Percentiles rank a stretch among this genome's conserved stretches.
phyloP scores from a whole-genome alignment of 1,140 invertebrate species.

The Trypoxylus dichotomus region DNA sequence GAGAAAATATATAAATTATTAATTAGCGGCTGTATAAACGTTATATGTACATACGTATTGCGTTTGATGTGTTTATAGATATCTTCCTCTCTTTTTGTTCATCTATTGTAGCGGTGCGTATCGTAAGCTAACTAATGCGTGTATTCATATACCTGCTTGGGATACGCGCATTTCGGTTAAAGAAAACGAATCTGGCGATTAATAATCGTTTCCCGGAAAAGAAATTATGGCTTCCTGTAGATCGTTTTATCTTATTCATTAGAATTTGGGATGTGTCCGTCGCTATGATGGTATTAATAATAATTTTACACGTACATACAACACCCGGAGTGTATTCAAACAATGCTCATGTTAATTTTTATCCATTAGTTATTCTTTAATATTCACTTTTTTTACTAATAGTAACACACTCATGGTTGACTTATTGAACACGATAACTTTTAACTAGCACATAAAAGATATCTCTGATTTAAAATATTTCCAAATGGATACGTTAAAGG shows the following conservation, averaged over 20 bases:
- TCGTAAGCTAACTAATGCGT: not conserved
- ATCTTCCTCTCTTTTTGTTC: not conserved
- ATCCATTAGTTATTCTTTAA: not conserved
- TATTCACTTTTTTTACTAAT: too few species aligned
- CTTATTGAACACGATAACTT: too few species aligned
- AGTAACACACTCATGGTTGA: too few species aligned
- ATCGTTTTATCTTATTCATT: constrained; percentile 15
- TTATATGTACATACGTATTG: not conserved
- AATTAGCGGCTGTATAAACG: constrained; percentile 14
- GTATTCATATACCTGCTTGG: not conserved
- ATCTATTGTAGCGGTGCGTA: not conserved
- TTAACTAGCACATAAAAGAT: too few species aligned
- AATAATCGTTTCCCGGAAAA: constrained; percentile 12
- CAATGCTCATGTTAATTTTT: not conserved
- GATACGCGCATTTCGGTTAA: not conserved
- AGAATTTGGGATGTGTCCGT: not conserved
- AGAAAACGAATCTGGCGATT: constrained; percentile 21
- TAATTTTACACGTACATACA: not conserved
- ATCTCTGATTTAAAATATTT: too few species aligned
- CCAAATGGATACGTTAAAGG: too few species aligned
- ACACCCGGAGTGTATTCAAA: not conserved
- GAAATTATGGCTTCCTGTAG: constrained; percentile 1
- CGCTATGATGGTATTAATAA: not conserved
- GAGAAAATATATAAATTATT: constrained; percentile 20
- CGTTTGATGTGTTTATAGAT: not conserved